Evolutionary conservation across 2,797 vertebrate genomes (phyloP).

Genomic region (Hemitrygon akajei): DNA sequence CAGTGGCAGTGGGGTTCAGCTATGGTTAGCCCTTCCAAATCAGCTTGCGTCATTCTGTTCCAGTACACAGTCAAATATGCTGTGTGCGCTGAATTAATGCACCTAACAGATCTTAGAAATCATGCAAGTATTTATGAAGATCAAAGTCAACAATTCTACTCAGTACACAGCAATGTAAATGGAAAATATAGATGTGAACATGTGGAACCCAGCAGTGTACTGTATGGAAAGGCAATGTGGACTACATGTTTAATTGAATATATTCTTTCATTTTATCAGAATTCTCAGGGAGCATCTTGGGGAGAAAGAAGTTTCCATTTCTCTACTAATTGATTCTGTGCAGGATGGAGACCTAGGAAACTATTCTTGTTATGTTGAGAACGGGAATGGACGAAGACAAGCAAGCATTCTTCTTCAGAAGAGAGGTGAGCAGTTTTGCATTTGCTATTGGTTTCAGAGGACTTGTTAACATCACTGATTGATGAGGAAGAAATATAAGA

Average conservation of each 20-base stretch:
- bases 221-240: neutral
- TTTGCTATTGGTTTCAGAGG: neutral
- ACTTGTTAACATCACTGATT: too few species aligned
- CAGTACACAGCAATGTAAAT: neutral
- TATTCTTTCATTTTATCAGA: constrained; percentile 59
- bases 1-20: too few species aligned
- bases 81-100: neutral
- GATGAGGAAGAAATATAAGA: neutral
- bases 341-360: constrained; percentile 93
- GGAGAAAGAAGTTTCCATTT: constrained; percentile 93
- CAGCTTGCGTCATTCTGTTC: too few species aligned
- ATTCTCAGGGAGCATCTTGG: constrained; percentile 89
- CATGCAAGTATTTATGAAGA: neutral
- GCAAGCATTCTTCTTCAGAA: constrained; percentile 87
- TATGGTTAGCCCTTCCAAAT: neutral
- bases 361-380: constrained; percentile 96
- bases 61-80: neutral
- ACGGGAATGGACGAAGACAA: constrained; percentile 84
- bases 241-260: constrained; percentile 37
- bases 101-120: neutral
- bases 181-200: neutral
- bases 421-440: constrained; percentile 64
- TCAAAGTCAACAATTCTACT: neutral
- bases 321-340: constrained; percentile 84
- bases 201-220: neutral